phyloP scores from a whole-genome alignment of 2,113 vertebrate species.

The Balaeniceps rex region DNA sequence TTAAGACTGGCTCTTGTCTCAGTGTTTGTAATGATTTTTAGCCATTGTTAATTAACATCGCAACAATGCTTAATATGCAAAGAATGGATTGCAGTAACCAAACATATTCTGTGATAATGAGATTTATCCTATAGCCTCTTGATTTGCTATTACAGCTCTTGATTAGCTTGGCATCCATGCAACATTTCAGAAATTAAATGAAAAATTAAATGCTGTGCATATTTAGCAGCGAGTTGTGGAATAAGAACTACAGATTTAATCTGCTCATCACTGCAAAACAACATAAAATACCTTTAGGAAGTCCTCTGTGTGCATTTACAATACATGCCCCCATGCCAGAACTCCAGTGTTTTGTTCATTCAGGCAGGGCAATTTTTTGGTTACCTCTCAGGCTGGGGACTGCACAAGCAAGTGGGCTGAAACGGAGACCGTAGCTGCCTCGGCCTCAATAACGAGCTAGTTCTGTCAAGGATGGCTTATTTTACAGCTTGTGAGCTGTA shows the following conservation, averaged over 20 bases:
- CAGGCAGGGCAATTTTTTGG: not conserved
- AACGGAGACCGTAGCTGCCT: rapidly evolving
- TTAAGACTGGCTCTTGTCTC: not conserved
- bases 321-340: not conserved
- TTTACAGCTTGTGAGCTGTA: not conserved
- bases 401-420: not conserved
- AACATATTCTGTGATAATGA: not conserved
- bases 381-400: not conserved
- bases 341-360: not conserved
- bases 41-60: not conserved
- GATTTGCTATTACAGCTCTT: not conserved
- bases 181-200: not conserved
- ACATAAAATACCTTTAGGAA: not conserved
- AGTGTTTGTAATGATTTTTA: not conserved
- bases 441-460: rapidly evolving
- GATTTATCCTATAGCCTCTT: not conserved
- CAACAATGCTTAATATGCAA: not conserved
- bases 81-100: not conserved
- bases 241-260: not conserved
- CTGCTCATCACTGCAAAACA: not conserved
- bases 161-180: not conserved
- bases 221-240: not conserved
- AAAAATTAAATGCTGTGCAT: not conserved
- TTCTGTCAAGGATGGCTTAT: not conserved
- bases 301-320: not conserved